Evolutionary conservation across 2,797 vertebrate genomes (phyloP).

Genomic region (Pseudotriccus pelzelni): DNA sequence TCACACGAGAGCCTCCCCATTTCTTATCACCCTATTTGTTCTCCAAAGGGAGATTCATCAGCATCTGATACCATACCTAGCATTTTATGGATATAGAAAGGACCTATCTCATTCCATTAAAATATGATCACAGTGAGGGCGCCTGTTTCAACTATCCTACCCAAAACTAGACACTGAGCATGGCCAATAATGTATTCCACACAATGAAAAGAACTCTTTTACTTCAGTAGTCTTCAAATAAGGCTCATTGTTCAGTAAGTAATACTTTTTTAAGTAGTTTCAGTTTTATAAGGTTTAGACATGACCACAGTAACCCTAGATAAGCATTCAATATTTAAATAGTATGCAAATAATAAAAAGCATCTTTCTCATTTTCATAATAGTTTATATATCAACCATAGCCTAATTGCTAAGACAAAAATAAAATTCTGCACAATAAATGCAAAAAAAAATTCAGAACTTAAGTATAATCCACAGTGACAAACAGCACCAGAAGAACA

Average conservation of each 20-base stretch:
- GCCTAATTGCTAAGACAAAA: background rate
- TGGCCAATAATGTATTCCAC: background rate
- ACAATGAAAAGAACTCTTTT: background rate
- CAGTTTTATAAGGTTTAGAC: background rate
- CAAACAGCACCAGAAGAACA: conserved; percentile 15
- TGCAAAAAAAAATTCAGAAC: conserved; percentile 27
- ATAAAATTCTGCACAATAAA: background rate
- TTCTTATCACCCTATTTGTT: background rate
- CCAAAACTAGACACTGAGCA: background rate
- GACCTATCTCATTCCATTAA: background rate
- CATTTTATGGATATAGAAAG: background rate
- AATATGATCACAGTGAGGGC: background rate
- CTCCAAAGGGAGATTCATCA: background rate
- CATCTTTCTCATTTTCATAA: conserved; percentile 7
- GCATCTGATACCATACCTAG: background rate
- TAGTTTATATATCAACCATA: background rate
- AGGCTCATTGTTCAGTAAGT: background rate
- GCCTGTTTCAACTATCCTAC: background rate
- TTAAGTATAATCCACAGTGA: background rate
- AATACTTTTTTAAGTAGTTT: background rate
- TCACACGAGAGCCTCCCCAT: accelerated
- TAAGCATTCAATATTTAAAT: background rate
- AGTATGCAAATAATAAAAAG: background rate
- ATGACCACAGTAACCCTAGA: background rate
- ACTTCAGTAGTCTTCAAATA: background rate